A percentile compares a stretch with the other conserved stretches of the same genome.
Evolutionary conservation across 2,888 invertebrate species (phyloP).

Genomic region (Gortyna flavago): DNA sequence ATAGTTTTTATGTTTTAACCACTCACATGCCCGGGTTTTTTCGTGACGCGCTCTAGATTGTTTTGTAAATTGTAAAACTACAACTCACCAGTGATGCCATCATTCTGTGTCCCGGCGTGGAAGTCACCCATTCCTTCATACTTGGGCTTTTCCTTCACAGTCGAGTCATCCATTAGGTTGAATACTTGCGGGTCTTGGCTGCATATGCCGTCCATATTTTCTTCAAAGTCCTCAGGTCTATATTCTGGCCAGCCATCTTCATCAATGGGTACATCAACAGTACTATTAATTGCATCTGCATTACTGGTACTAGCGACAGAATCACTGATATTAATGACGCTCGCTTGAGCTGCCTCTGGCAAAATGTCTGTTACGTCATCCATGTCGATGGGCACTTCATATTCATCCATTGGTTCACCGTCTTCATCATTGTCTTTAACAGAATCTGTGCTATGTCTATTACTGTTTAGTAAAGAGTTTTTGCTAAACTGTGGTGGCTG

Average conservation of each 20-base stretch:
- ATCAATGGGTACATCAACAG: slow-evolving; percentile 78
- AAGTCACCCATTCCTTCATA: slow-evolving; percentile 90
- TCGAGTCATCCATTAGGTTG: slow-evolving; percentile 77
- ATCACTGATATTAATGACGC: slow-evolving; percentile 78
- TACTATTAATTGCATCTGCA: slow-evolving; percentile 67
- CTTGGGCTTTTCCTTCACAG: slow-evolving; percentile 70
- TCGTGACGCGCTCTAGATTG: too few species aligned
- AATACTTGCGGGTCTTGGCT: slow-evolving; percentile 68
- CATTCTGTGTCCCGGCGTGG: slow-evolving; percentile 91
- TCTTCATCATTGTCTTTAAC: slow-evolving; percentile 70
- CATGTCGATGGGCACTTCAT: slow-evolving; percentile 76
- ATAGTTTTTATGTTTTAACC: too few species aligned
- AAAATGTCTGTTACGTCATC: slow-evolving; percentile 77
- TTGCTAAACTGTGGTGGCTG: slow-evolving; percentile 82
- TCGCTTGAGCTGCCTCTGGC: slow-evolving; percentile 65
- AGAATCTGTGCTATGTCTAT: slow-evolving; percentile 74
- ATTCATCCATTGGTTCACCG: slow-evolving; percentile 70
- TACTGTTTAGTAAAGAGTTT: slow-evolving; percentile 71
- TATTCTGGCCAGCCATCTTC: slow-evolving; percentile 91
- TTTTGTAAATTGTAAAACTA: neutral
- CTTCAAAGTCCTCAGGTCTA: slow-evolving; percentile 86
- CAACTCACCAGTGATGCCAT: slow-evolving; percentile 91
- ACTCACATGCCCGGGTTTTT: too few species aligned
- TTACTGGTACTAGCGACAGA: slow-evolving; percentile 73
- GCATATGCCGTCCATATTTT: slow-evolving; percentile 69